Evolutionary conservation across 2,113 vertebrate genomes (phyloP).

Genomic region (Shinisaurus crocodilurus): DNA sequence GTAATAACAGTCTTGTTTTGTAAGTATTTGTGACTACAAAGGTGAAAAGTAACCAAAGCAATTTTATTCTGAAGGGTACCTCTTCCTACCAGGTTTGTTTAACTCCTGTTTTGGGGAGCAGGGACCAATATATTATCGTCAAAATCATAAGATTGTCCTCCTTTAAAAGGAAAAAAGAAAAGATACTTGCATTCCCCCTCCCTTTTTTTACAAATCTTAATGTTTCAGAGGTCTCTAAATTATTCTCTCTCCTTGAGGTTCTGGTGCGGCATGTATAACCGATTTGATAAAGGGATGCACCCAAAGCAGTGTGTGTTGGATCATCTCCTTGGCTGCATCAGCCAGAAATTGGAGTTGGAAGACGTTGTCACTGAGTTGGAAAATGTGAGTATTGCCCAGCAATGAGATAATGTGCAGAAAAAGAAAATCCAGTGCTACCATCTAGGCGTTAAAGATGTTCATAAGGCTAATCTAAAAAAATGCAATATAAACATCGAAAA

Average conservation of each 20-base stretch:
- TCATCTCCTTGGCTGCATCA: slow-evolving; percentile 71
- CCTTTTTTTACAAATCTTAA: fast-evolving
- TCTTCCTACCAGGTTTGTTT: fast-evolving
- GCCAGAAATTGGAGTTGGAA: slow-evolving; percentile 72
- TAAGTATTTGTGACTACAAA: too few relatives aligned
- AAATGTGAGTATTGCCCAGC: slow-evolving; percentile 69
- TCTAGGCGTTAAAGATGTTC: too few relatives aligned
- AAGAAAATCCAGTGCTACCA: fast-evolving
- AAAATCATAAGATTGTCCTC: background rate
- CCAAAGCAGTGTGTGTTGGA: slow-evolving; percentile 81
- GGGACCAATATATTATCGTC: background rate
- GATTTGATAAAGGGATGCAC: slow-evolving; percentile 84
- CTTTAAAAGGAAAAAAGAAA: background rate
- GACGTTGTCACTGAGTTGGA: slow-evolving; percentile 69
- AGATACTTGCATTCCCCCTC: fast-evolving
- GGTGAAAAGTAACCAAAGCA: too few relatives aligned
- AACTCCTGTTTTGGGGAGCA: fast-evolving
- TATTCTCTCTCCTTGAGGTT: slow-evolving; percentile 68
- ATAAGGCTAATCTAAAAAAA: too few relatives aligned
- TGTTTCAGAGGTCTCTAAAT: fast-evolving
- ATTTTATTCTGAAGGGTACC: background rate
- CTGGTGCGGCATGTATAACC: slow-evolving; percentile 87
- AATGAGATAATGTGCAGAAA: background rate
- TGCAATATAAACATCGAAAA: too few relatives aligned
- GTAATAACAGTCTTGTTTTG: too few relatives aligned